Base-by-base conservation (phyloP, 2,113 vertebrate species). In the Tragelaphus strepsiceros region DNA sequence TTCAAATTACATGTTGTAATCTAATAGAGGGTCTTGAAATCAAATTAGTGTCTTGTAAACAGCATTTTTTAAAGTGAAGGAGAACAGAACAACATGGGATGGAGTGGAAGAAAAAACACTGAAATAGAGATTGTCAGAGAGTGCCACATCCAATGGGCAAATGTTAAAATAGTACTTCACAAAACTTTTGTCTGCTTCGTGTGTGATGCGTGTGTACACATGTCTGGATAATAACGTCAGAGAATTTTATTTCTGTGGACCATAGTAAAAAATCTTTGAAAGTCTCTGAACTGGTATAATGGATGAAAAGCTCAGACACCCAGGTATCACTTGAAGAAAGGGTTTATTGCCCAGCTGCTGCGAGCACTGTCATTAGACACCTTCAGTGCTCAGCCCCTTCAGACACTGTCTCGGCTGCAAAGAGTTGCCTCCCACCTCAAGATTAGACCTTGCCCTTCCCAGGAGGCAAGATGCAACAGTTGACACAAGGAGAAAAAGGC, bases 111-210 rank as follows among this genome's bases (percentile, higher is more conserved):
- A 67, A 67, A 67, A 77, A 6, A 51, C 82, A 58, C 11, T 87
- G 26, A 87, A 95, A 85, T n/a, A n/a, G 46, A 92, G 89, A 94
- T 32, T 82, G 53, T 61, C 53, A 62, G 62, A 86, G 10, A 71
- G 21, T 1, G 46, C 43, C 17, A 11, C 19, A 90, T 17, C 19
- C 6, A 80, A 88, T 12, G 62, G n/a, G 78, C 12, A 95, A 39
- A 88, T 59, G 90, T 14, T 94, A 97, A 81, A 62, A 54, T 82
- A 86, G 12, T 81, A 92, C 67, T 95, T 96, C 82, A 61, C 58
- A n/a, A 86, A 86, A 53, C 3, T 53, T 85, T 51, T 54, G 17
- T 43, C 64, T 74, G 35, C 24, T 78, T 67, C 46, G 1, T 32
- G 9, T 30, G 26, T 81, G 35, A 4, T 56, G 54, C 51, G 2